Evolutionary conservation across 1,140 invertebrate species (phyloP).

Genomic region (Adelges cooleyi): DNA sequence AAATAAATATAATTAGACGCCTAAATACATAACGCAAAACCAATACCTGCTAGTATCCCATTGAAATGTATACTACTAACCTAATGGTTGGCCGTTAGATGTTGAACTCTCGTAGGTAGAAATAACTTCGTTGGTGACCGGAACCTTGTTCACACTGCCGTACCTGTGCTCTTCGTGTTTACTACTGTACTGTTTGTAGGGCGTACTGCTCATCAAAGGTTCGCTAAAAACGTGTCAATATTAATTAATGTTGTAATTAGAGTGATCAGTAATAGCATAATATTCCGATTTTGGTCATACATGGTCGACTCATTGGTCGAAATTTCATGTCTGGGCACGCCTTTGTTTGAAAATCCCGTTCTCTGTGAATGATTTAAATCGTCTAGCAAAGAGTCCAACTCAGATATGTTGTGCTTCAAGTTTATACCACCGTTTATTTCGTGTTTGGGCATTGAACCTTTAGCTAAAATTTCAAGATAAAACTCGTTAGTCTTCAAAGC

Average conservation of each 20-base stretch:
- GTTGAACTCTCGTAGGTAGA: neutral
- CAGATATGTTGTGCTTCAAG: constrained; percentile 34
- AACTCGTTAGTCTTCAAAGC: too few species aligned
- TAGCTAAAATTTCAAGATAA: neutral
- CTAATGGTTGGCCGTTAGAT: neutral
- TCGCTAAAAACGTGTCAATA: constrained; percentile 28
- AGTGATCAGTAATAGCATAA: too few species aligned
- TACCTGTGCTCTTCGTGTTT: constrained; percentile 20
- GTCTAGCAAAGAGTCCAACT: constrained; percentile 36
- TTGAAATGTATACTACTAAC: neutral
- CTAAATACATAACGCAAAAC: too few species aligned
- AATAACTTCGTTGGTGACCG: neutral
- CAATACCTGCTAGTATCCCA: too few species aligned
- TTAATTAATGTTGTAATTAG: too few species aligned
- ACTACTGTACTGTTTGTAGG: constrained; percentile 16
- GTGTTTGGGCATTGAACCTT: neutral
- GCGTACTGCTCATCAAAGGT: constrained; percentile 13
- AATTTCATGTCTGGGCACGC: constrained; percentile 5
- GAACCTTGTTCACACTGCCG: constrained; percentile 9
- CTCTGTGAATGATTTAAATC: constrained; percentile 36
- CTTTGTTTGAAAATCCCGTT: constrained; percentile 33
- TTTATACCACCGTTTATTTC: constrained; percentile 20
- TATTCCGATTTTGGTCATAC: too few species aligned
- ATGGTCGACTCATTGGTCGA: neutral
- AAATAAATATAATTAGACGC: too few species aligned